Evolutionary conservation across 2,888 invertebrate genomes (phyloP), one percentile per base, ranked within the genome.

Genomic region (Villa cingulata): DNA sequence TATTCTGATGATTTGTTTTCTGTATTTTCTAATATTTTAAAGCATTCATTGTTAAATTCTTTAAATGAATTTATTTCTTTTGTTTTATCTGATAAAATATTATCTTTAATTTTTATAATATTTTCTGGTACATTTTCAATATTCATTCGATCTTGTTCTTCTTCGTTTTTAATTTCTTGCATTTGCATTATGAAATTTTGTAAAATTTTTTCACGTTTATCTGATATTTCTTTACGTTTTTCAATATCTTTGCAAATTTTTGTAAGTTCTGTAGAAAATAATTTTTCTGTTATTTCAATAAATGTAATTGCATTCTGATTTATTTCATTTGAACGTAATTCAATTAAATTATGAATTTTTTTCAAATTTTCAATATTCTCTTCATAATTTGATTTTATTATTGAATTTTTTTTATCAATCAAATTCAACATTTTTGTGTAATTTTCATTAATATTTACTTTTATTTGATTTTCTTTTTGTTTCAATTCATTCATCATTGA

Each of bases 151-250:
- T 61, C 62, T 1, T 61, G 59, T 34, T 64, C 62, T 1, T 62
- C 57, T 12, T 57, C 56, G 4, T 66, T 56, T n/a, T 72, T 60
- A 4, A 70, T 55, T 46, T 69, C 62, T 42, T 72, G 67, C 48
- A 74, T 55, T 9, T 63, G 64, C 1, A 55, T 59, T 44, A 74
- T 66, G 56, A 55, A 55, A 32, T 56, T 52, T 9, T 54, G 53
- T 17, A 59, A 42, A 17, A 57, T 40, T 4, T 50, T 29, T 19
- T 53, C 56, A 34, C 63, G 61, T 39, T 61, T 59, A 10, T 51
- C 48, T 3, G 60, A 56, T 20, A 62, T 9, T 1, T 55, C 48
- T 59, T 62, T 44, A 53, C 55, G 19, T 46, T 56, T 23, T 55
- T 51, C 37, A 56, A 58, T 4, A 46, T 50, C 37, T 55, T 54